Percentiles rank a stretch among this genome's conserved stretches.
Conservation (phyloP, 2,888 invertebrate species). For the Zaprionus bogoriensis region DNA sequence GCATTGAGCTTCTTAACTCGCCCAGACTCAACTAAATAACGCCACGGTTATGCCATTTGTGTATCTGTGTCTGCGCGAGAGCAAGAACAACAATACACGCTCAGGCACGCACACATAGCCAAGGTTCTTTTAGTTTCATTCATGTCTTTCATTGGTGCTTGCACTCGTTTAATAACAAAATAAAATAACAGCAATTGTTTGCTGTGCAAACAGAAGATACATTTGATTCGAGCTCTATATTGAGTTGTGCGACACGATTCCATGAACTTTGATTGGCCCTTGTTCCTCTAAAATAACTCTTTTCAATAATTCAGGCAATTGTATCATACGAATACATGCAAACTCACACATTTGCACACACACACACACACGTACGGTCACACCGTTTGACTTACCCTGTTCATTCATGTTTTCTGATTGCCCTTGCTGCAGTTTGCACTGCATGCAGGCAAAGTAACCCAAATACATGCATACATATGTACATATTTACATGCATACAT, state of each 20-base stretch:
- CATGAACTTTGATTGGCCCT: neutral
- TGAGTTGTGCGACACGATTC: neutral
- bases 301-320: neutral
- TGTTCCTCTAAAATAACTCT: neutral
- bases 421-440: conserved; percentile 7
- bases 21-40: too few species aligned
- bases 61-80: conserved; percentile 40
- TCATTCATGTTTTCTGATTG: conserved; percentile 48
- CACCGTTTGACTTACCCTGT: conserved; percentile 22
- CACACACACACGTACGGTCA: conserved; percentile 10
- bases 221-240: neutral
- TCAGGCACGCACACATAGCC: conserved; percentile 24
- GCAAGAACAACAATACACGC: conserved; percentile 20
- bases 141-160: conserved; percentile 37
- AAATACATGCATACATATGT: neutral
- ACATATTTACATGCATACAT: too few species aligned
- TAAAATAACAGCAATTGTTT: neutral
- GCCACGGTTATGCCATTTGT: too few species aligned
- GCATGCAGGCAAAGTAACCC: conserved; percentile 3
- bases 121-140: conserved; percentile 66
- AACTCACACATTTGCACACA: neutral
- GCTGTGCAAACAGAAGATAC: neutral
- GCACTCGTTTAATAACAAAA: conserved; percentile 8
- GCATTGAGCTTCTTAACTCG: too few species aligned
- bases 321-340: neutral